phyloP scores from a whole-genome alignment of 1,140 invertebrate species.

The Cephus cinctus region DNA sequence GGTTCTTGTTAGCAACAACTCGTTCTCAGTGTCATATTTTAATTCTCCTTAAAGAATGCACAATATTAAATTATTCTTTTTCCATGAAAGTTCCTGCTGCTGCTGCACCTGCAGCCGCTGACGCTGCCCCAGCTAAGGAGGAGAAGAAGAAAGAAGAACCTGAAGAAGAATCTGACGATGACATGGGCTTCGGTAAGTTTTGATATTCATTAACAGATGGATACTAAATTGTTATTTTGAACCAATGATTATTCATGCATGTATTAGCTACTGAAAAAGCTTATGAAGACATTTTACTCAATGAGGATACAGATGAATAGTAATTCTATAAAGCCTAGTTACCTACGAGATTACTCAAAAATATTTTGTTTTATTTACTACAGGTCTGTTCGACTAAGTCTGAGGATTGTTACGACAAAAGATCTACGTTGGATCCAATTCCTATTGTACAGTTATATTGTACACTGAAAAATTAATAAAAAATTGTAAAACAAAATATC shows the following conservation, averaged over 20 bases:
- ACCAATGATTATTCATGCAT: slow-evolving; percentile 52
- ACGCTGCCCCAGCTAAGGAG: slow-evolving; percentile 67
- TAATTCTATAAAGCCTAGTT: slow-evolving; percentile 8
- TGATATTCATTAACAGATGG: slow-evolving; percentile 26
- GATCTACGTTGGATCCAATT: slow-evolving; percentile 23
- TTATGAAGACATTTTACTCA: slow-evolving; percentile 45
- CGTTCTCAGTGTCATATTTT: no score
- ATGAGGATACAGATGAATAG: slow-evolving; percentile 50
- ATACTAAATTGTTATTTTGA: neutral
- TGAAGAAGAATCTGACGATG: slow-evolving; percentile 85
- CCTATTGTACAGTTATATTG: slow-evolving; percentile 46
- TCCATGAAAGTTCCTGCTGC: slow-evolving; percentile 54
- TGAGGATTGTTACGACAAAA: slow-evolving; percentile 19
- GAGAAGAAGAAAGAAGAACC: slow-evolving; percentile 85
- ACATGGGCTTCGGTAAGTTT: slow-evolving; percentile 89
- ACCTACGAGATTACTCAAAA: slow-evolving; percentile 7
- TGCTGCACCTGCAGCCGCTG: slow-evolving; percentile 66
- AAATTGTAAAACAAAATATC: slow-evolving; percentile 25
- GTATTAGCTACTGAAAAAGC: slow-evolving; percentile 60
- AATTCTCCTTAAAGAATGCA: no score
- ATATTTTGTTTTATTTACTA: slow-evolving; percentile 49
- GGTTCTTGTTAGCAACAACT: slow-evolving; percentile 29
- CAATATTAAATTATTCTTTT: slow-evolving; percentile 13
- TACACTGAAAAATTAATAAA: slow-evolving; percentile 39
- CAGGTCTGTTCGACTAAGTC: slow-evolving; percentile 75